Base-by-base conservation (phyloP, 2,797 vertebrate species). In the Sebastes trivittatus region DNA sequence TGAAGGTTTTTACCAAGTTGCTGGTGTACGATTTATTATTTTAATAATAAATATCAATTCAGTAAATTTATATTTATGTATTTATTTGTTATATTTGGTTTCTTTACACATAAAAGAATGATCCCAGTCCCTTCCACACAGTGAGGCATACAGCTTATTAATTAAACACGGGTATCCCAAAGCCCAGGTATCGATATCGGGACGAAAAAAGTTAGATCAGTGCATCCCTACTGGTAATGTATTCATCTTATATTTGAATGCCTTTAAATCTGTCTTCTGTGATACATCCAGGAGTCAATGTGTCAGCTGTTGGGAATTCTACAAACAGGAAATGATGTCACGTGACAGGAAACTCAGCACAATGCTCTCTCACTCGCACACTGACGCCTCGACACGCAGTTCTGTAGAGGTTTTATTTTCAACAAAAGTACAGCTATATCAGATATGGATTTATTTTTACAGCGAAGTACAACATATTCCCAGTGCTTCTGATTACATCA, bases 351-450 rank as follows among this genome's bases (percentile, higher is more conserved):
- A 92, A 60, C 62, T 32, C 66, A 36, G 82, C 81, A 89, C 91
- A 93, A 91, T 91, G 87, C 84, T 58, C 61, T 29, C 63, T 23
- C 70, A 61, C 77, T 84, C 81, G 84, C 83, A 75, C 80, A 79
- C 80, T 30, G 75, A 89, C 70, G 83, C 75, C 69, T 66, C 23
- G 36, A 88, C 87, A 79, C 69, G 42, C 59, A 85, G 52, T 92
- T 94, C 92, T 93, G 93, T 89, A 92, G 93, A 93, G 91, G 89
- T 92, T 95, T 94, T 95, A 94, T 95, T 95, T 93, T 94, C 93
- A 95, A 95, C 93, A 93, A 94, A 95, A 95, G 94, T 94, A 95
- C 94, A 95, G 91, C 92, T 95, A 94, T 95, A 94, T 94, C 93
- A 95, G 94, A 93, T 94, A 95, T 94, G 92, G 91, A 93, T 93